Evolutionary conservation across 2,797 vertebrate genomes (phyloP), one percentile per base, ranked within the genome.

Genomic region (Loriculus beryllinus): DNA sequence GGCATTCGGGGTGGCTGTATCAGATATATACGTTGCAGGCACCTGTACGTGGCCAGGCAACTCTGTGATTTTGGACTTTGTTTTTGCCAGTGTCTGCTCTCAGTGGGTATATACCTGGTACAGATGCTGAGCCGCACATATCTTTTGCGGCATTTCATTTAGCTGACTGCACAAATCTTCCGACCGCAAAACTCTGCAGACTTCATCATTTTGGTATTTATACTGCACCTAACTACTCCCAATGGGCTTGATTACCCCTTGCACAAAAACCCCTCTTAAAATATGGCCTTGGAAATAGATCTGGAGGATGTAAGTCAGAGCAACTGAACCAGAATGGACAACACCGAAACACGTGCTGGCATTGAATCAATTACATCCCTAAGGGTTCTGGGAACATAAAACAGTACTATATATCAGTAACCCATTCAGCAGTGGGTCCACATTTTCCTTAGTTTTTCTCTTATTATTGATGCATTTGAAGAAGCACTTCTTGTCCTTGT

Each of bases 1-100:
- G 35, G 22, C 2, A 0, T 18, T 37, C 0, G 0, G 54, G 29
- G 20, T 1, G 0, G 37, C 39, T 17, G 7, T 3, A 14, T 8
- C n/a, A 18, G 29, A n/a, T 6, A 5, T 3, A 5, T 3, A 19
- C 1, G 9, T 2, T 67, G 60, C 18, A 74, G 76, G 48, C 11
- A 40, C 7, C n/a, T 4, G 0, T 12, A 60, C 15, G 37, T 17
- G 42, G 5, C 39, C 71, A 69, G 47, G 4, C 43, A 47, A 67
- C 31, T 63, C 47, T 0, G 0, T 0, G 4, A 16, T 39, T 35
- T 20, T 52, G 59, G 51, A 33, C 14, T 8, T 52, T 23, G 63
- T 23, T n/a, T 78, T 64, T 54, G 39, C 37, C 47, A 49, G n/a
- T 20, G 12, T 0, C 35, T 10, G 52, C 37, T 56, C 72, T 49